Percentiles rank a stretch among this genome's conserved stretches.
These are phyloP conservation scores for Diadema setosum DNA, from an alignment of 35 echinoderm and acorn worm species.

Conservation along the genomic window DNA sequence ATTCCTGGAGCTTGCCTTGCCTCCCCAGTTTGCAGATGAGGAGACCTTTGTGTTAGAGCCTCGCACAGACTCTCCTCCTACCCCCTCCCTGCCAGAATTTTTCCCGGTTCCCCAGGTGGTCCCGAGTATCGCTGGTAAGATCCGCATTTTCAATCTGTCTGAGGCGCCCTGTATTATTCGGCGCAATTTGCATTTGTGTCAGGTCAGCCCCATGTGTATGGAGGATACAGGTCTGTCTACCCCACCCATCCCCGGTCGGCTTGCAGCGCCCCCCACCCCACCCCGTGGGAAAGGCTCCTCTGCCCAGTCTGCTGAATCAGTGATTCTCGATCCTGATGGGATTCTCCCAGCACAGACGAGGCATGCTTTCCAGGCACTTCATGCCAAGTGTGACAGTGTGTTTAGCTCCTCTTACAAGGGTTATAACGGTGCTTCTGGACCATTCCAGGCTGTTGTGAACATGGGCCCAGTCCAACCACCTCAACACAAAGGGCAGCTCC, in stretches of 20 bases:
- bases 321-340: not conserved
- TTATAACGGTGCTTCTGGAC: not conserved
- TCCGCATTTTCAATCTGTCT: slow-evolving; percentile 11
- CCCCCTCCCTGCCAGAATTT: not conserved
- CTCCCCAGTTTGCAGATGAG: not conserved
- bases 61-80: too few species aligned
- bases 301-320: not conserved
- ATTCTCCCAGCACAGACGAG: not conserved
- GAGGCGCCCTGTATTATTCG: not conserved
- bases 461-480: slow-evolving; percentile 66
- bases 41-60: not conserved
- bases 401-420: not conserved
- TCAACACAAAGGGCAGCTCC: slow-evolving; percentile 37
- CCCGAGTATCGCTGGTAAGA: not conserved
- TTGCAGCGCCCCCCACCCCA: too few species aligned
- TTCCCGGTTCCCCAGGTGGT: not conserved
- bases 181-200: slow-evolving; percentile 10
- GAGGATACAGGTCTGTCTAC: too few species aligned
- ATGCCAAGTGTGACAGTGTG: not conserved
- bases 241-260: too few species aligned
- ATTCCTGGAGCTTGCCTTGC: not conserved
- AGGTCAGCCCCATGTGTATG: not conserved
- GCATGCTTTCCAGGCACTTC: not conserved
- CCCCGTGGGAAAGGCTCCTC: not conserved
- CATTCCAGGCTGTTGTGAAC: not conserved